Conservation (phyloP, 2,888 invertebrate genomes). For the Rotaria socialis region DNA sequence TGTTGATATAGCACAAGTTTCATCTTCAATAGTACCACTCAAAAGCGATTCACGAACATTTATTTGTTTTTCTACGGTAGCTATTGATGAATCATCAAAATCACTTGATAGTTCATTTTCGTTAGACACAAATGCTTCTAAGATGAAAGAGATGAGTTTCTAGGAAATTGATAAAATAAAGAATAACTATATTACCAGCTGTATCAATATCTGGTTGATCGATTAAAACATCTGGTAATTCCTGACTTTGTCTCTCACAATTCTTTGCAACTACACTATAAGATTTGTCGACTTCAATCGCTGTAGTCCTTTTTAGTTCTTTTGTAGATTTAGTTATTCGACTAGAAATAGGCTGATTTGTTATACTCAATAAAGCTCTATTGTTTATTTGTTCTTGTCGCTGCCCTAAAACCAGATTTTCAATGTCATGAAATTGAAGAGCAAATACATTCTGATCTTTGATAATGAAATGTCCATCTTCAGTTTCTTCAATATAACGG, state of each 20-base stretch:
- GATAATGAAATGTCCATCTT: not conserved
- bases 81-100: no score
- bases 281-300: not conserved
- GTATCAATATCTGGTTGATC: not conserved
- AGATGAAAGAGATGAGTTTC: not conserved
- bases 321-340: not conserved
- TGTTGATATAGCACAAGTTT: not conserved
- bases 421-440: not conserved
- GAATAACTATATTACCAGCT: not conserved
- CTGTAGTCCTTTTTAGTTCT: not conserved
- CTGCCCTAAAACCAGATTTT: not conserved
- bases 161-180: not conserved
- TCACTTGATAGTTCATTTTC: no score
- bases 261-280: not conserved
- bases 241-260: not conserved
- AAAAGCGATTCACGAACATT: not conserved
- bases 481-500: not conserved
- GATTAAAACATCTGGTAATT: not conserved
- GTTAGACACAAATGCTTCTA: not conserved
- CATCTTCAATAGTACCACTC: not conserved
- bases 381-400: not conserved
- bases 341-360: not conserved
- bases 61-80: no score
- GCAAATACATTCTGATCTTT: not conserved
- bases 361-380: not conserved